A percentile compares a stretch with the other conserved stretches of the same genome.
These are phyloP conservation scores for Musca domestica DNA, from an alignment of 1,140 invertebrate genomes.

Conservation along the genomic window DNA sequence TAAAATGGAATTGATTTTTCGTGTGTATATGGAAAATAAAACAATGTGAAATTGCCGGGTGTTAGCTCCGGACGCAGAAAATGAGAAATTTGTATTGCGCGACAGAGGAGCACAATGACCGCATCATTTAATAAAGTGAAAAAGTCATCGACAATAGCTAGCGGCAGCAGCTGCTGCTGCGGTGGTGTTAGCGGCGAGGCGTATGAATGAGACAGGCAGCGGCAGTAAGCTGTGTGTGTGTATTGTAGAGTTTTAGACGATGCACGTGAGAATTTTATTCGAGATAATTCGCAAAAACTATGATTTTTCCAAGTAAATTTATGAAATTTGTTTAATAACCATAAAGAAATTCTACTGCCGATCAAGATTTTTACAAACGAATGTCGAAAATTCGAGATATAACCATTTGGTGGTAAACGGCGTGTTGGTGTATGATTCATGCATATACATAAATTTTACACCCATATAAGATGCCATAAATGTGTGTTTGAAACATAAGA, in stretches of 20 bases:
- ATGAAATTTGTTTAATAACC: too few relatives aligned
- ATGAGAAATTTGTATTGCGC: neutral
- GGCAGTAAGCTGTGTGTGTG: neutral
- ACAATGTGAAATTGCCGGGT: conserved; percentile 22
- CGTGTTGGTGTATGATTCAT: neutral
- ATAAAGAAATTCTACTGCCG: too few relatives aligned
- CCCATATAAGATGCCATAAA: too few relatives aligned
- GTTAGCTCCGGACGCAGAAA: conserved; percentile 16
- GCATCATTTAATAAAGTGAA: conserved; percentile 5
- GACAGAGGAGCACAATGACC: conserved; percentile 17
- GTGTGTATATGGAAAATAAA: neutral
- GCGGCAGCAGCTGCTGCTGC: neutral
- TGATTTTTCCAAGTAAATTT: neutral
- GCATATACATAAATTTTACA: neutral
- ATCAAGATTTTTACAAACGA: too few relatives aligned
- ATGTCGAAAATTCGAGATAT: too few relatives aligned
- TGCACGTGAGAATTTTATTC: conserved; percentile 24
- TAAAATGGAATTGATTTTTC: neutral
- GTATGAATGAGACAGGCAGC: neutral
- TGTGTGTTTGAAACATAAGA: too few relatives aligned
- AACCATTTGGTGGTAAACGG: too few relatives aligned
- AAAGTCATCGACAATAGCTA: neutral
- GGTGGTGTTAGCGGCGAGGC: neutral
- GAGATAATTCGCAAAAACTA: conserved; percentile 9
- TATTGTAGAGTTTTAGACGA: neutral